Conservation (phyloP, 2,113 vertebrate species). For the Craseonycteris thonglongyai region DNA sequence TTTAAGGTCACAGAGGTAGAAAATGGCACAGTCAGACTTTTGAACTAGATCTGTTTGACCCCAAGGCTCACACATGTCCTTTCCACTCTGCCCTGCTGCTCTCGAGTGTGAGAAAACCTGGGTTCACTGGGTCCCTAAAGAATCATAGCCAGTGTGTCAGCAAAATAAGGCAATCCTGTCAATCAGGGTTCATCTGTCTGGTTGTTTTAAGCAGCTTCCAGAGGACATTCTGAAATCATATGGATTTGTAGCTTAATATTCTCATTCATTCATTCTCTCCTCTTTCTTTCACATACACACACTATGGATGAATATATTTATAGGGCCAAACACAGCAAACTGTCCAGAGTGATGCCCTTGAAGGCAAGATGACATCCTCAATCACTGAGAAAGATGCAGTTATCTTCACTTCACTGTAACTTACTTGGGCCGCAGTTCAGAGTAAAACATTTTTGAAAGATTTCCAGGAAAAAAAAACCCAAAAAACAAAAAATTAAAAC, state of each 20-base stretch:
- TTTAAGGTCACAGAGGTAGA: neutral
- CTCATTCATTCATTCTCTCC: neutral
- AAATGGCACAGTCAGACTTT: neutral
- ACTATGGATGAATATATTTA: neutral
- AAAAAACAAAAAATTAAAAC: neutral
- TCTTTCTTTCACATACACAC: neutral
- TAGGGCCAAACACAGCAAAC: neutral
- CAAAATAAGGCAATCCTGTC: neutral
- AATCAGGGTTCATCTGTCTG: neutral
- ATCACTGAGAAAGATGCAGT: slow-evolving; percentile 4
- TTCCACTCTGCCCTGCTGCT: neutral
- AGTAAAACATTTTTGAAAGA: slow-evolving; percentile 21
- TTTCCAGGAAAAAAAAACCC: neutral
- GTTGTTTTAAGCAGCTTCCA: neutral
- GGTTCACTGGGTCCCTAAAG: neutral
- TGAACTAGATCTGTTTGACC: neutral
- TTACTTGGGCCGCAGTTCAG: neutral
- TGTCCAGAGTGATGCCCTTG: neutral
- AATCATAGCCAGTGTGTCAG: neutral
- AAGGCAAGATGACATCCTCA: neutral
- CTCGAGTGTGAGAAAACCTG: neutral
- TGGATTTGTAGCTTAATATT: neutral
- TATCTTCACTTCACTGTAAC: slow-evolving; percentile 18
- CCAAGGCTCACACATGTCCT: neutral
- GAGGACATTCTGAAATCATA: neutral